Base-by-base conservation (phyloP, 2,797 vertebrate species). In the Acipenser oxyrinchus region DNA sequence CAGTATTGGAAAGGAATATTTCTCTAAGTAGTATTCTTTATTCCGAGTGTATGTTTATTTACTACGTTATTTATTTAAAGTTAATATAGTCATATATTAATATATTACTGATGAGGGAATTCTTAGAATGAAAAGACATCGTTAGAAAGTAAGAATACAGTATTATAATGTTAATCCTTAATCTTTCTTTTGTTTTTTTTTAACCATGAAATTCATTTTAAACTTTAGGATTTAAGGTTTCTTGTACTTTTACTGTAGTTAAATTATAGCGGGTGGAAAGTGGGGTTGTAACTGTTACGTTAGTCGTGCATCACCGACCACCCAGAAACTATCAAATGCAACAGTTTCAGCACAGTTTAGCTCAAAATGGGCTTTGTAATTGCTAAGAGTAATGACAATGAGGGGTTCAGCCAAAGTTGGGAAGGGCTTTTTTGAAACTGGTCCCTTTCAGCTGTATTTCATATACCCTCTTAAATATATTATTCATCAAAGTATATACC, bases 361-460 rank as follows among this genome's bases (percentile, higher is more conserved):
- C 51, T 49, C 66, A 68, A 70, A 70, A 79, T 76, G 69, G 66
- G 77, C 75, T 74, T 66, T 66, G 37, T 76, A 72, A 66, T 70
- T 60, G 60, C 60, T 50, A 48, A 63, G 49, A 23, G 64, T 62
- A 81, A 52, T 73, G 73, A 80, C 77, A 63, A 70, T 50, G 65
- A 37, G 23, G 66, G 69, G 81, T 85, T 83, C 78, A 83, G 78
- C 75, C 77, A 81, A 74, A 73, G 76, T 79, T 82, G 73, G 72
- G 13, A 1, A 9, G 6, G 60, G 62, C 50, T 49, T 37, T 4
- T 48, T 60, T 64, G 13, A 69, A 51, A 7, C 13, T 48, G 55
- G 55, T 49, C 6, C 12, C 52, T 8, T 59, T 58, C 13, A 59
- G 8, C 12, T 48, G n/a, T 48, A 48, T 10, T 59, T 13, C 23